Percentiles rank a stretch among this genome's conserved stretches.
Conservation (phyloP, 2,113 vertebrate species). For the Myocastor coypus region DNA sequence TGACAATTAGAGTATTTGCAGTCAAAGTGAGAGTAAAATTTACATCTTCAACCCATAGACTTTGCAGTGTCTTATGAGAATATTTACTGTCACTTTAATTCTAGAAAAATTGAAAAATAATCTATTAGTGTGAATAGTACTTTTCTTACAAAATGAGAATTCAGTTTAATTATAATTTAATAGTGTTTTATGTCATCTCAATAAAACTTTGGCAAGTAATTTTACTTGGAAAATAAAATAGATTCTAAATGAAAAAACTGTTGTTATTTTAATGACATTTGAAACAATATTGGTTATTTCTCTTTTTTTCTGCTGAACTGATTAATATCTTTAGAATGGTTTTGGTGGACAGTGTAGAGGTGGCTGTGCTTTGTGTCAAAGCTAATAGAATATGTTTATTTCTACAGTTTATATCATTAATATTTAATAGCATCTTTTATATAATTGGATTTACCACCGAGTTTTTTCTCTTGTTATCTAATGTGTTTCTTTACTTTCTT, state of each 20-base stretch:
- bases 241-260: too few species aligned
- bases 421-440: too few species aligned
- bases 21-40: not conserved
- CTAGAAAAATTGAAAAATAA: not conserved
- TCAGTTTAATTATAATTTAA: not conserved
- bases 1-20: not conserved
- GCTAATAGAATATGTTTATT: too few species aligned
- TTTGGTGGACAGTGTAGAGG: too few species aligned
- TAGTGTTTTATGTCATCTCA: not conserved
- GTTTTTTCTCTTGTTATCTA: not conserved
- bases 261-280: too few species aligned
- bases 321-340: too few species aligned
- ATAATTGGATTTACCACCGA: too few species aligned
- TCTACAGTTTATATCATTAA: too few species aligned
- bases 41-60: conserved; percentile 8
- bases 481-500: not conserved
- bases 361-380: too few species aligned
- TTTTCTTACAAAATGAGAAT: not conserved
- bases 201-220: not conserved
- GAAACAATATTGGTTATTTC: too few species aligned
- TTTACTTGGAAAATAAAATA: too few species aligned
- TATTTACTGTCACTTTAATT: conserved; percentile 28
- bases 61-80: not conserved
- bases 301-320: too few species aligned
- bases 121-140: conserved; percentile 3